These are phyloP conservation scores for Gnathonemus echidnorhynchus DNA, from an alignment of 2,113 vertebrate genomes.

Conservation along the genomic window DNA sequence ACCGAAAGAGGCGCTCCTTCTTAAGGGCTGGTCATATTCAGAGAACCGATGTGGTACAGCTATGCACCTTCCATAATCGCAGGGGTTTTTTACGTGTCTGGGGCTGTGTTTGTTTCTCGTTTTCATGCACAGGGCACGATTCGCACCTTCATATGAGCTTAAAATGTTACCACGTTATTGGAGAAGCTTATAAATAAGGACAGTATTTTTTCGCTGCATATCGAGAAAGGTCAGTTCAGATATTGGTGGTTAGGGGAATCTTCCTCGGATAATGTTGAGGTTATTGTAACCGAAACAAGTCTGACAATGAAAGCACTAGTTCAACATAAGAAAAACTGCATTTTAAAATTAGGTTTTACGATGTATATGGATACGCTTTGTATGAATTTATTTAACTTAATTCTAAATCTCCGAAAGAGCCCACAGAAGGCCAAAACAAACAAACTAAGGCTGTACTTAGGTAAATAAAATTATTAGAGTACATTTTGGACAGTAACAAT, in stretches of 20 bases:
- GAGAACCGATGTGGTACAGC: constrained; percentile 23
- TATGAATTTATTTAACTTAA: not conserved
- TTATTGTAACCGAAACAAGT: not conserved
- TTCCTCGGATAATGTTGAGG: not conserved
- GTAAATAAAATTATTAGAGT: not conserved
- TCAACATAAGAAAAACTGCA: not conserved
- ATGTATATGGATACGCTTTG: not conserved
- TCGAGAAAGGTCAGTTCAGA: not conserved
- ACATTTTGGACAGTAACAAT: not conserved
- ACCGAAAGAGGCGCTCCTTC: constrained; percentile 60
- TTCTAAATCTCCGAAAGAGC: not conserved
- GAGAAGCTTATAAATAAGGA: not conserved
- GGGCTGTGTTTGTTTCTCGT: not conserved
- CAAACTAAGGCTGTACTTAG: not conserved
- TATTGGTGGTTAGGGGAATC: not conserved
- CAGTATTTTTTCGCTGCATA: not conserved
- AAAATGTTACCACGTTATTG: not conserved
- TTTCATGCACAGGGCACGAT: not conserved
- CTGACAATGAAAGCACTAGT: not conserved
- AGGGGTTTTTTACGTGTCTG: not conserved
- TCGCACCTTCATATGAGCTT: not conserved
- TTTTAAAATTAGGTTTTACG: not conserved
- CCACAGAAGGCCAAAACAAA: not conserved
- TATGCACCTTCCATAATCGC: constrained; percentile 5
- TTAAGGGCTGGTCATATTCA: constrained; percentile 31